Percentiles rank a stretch among this genome's conserved stretches.
phyloP scores from a whole-genome alignment of 2,888 invertebrate species.

The Xanthorhoe spadicearia region DNA sequence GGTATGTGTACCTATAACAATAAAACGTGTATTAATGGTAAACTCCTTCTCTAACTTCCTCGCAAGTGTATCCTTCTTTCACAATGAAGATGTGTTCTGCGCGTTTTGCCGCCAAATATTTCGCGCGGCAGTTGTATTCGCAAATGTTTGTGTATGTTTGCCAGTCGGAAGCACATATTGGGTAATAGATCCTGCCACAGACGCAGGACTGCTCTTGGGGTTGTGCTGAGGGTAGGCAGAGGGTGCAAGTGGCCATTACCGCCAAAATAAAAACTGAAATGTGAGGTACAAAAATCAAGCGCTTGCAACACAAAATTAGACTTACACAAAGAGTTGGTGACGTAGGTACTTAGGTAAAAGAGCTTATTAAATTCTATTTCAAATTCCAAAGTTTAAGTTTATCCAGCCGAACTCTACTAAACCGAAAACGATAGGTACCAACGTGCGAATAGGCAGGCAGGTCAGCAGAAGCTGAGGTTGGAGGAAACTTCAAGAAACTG shows the following conservation, averaged over 20 bases:
- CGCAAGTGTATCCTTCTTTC: constrained; percentile 34
- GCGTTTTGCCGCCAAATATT: constrained; percentile 34
- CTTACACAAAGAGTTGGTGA: background rate
- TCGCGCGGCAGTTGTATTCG: constrained; percentile 65
- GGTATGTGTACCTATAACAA: no score
- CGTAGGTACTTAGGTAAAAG: background rate
- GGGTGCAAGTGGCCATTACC: constrained; percentile 44
- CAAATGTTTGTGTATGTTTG: constrained; percentile 70
- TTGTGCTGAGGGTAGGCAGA: constrained; percentile 24
- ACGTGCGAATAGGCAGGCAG: no score
- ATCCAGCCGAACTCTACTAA: no score
- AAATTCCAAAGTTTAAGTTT: no score
- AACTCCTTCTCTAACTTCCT: background rate
- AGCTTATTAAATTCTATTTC: no score
- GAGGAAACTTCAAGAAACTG: no score
- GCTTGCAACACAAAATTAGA: background rate
- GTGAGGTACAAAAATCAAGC: background rate
- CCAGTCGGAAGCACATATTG: constrained; percentile 72
- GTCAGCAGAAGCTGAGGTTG: no score
- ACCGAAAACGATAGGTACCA: no score
- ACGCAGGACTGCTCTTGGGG: constrained; percentile 56
- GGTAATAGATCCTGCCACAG: constrained; percentile 69
- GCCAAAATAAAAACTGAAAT: constrained; percentile 57
- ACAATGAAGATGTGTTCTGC: constrained; percentile 40
- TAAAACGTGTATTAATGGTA: background rate